Base-by-base conservation (phyloP, 1,140 invertebrate genomes). In the Rhagoletis pomonella region DNA sequence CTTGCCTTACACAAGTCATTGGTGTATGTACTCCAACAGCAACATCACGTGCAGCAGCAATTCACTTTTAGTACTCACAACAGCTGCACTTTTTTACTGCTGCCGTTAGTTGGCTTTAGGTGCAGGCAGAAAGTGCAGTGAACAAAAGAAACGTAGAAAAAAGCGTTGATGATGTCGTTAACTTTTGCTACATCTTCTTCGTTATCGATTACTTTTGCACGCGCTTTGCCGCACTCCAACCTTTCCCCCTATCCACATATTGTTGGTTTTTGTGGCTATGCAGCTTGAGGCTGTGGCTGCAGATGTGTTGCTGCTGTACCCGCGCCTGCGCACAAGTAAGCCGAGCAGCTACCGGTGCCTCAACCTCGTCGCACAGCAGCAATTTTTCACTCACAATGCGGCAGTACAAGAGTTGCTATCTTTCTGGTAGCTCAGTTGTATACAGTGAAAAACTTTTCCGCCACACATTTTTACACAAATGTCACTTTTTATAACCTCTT, bases 111-210 rank as follows among this genome's bases (percentile, higher is more conserved):
- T 6, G 47, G 7, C 44, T 81, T 62, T 81, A 12, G 47, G 2
- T 50, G 4, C 7, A 62, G 12, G n/a, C 4, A 62, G 17, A 62
- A 62, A 17, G 60, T 14, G 73, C 2, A 81, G 73, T 50, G 17
- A 14, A 47, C 69, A 73, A 73, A 73, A 73, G 44, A 55, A 81
- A 81, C 17, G 47, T 55, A 81, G 19, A 77, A 29, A 19, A 50
- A 50, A 81, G 42, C 73, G 17, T 81, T 81, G 73, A 60, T 85
- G 84, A 85, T 85, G 84, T 85, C 84, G 59, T 85, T 85, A 85
- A 60, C 59, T 85, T 85, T 60, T 60, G 84, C 59, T 85, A 85
- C 84, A 85, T 85, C 84, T 59, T 85, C 59, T 85, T 85, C 84
- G 62, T 85, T 85, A 85, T 81, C 73, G 73, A 81, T 81, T 81